These are phyloP conservation scores for Cheilosia soror DNA, from an alignment of 2,888 invertebrate genomes.

Conservation along the genomic window DNA sequence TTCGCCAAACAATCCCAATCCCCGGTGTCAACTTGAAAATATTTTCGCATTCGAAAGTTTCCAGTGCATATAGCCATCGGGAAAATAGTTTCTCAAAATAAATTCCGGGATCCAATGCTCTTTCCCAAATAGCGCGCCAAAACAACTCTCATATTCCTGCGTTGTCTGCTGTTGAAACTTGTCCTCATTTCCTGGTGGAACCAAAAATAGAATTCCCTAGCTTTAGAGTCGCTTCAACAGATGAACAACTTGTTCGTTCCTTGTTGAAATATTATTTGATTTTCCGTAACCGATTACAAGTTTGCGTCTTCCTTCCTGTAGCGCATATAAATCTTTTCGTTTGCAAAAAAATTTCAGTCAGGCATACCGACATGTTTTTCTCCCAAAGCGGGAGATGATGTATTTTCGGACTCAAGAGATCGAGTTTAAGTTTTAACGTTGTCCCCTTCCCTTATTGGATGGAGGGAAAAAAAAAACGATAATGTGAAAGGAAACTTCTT, in stretches of 20 bases:
- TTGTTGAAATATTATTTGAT: conserved; percentile 72
- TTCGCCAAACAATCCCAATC: conserved; percentile 45
- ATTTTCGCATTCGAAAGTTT: conserved; percentile 52
- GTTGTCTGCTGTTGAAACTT: conserved; percentile 13
- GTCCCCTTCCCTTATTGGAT: neutral
- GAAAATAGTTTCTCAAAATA: conserved; percentile 66
- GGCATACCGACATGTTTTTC: conserved; percentile 1
- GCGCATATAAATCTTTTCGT: conserved; percentile 49
- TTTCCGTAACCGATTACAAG: conserved; percentile 72
- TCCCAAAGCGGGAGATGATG: conserved; percentile 22
- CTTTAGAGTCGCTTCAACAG: conserved; percentile 48
- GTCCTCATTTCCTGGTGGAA: neutral
- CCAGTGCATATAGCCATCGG: conserved; percentile 33
- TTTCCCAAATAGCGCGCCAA: neutral
- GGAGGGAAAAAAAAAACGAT: conserved; percentile 11
- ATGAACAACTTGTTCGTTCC: conserved; percentile 69
- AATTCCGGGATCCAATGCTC: conserved; percentile 48
- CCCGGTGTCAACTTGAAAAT: conserved; percentile 62
- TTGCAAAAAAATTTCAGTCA: conserved; percentile 40
- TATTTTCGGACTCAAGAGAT: conserved; percentile 22
- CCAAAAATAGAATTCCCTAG: conserved; percentile 2
- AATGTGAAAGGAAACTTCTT: conserved; percentile 54
- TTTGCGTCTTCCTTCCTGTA: conserved; percentile 32
- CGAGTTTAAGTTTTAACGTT: conserved; percentile 25
- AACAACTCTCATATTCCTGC: conserved; percentile 1